phyloP scores from a whole-genome alignment of 1,140 invertebrate genomes.

The Drosophila tristis region DNA sequence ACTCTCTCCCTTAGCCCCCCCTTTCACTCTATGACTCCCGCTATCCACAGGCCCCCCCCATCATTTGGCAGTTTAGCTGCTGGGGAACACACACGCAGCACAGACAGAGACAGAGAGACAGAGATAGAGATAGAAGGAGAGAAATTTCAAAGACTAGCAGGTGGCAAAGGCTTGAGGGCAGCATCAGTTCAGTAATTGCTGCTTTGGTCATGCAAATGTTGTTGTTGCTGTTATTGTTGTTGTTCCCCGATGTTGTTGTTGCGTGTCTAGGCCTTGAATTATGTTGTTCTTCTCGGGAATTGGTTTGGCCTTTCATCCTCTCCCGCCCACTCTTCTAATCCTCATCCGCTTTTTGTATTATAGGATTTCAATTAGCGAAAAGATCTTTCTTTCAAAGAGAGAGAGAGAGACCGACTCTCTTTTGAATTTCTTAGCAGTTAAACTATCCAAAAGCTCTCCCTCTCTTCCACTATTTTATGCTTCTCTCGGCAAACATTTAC shows the following conservation, averaged over 20 bases:
- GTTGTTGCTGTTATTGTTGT: constrained; percentile 33
- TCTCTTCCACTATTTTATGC: background rate
- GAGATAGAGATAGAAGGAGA: constrained; percentile 27
- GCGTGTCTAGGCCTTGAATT: constrained; percentile 54
- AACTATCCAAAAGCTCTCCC: too few relatives aligned
- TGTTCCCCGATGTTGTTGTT: background rate
- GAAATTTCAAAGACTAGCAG: constrained; percentile 75
- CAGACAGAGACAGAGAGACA: constrained; percentile 7
- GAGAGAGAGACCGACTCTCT: background rate
- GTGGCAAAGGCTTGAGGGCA: constrained; percentile 69
- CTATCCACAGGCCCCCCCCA: constrained; percentile 6
- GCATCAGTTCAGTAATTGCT: constrained; percentile 66
- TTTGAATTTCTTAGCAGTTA: too few relatives aligned
- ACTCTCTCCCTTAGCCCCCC: constrained; percentile 23
- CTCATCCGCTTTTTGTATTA: constrained; percentile 6
- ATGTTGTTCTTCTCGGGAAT: constrained; percentile 69
- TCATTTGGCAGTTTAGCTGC: constrained; percentile 74
- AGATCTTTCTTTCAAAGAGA: constrained; percentile 22
- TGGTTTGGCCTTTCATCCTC: constrained; percentile 36
- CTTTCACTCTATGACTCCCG: constrained; percentile 4
- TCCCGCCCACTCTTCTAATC: background rate
- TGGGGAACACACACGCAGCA: constrained; percentile 74
- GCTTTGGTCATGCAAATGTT: constrained; percentile 70
- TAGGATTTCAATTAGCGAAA: constrained; percentile 68
- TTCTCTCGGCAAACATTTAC: constrained; percentile 7